These are phyloP conservation scores for Itoplectis maculator DNA, from an alignment of 2,888 invertebrate genomes.

Conservation along the genomic window DNA sequence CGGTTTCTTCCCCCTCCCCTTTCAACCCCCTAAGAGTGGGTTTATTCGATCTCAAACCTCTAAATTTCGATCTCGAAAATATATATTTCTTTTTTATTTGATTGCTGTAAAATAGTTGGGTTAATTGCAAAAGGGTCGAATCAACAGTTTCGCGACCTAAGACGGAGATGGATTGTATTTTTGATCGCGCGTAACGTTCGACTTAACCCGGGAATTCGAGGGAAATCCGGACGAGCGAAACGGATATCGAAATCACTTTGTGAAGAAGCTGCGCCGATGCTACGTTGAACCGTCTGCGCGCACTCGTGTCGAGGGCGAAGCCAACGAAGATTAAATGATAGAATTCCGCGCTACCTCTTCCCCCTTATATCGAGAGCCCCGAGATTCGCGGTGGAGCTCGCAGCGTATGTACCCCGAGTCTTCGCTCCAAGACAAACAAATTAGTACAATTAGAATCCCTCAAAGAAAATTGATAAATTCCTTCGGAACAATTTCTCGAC, in stretches of 20 bases:
- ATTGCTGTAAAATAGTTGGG: no score
- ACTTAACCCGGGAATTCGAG: no score
- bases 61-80: no score
- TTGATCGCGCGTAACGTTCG: no score
- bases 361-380: constrained; percentile 67
- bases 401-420: constrained; percentile 10
- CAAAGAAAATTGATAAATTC: constrained; percentile 85
- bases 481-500: constrained; percentile 84
- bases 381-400: constrained; percentile 55
- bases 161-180: no score
- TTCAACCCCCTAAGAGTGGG: no score
- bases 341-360: constrained; percentile 78
- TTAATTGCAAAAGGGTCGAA: no score
- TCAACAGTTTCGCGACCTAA: no score
- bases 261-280: background rate
- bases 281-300: background rate
- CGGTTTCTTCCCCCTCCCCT: no score
- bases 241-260: background rate
- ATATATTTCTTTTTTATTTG: no score
- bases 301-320: constrained; percentile 46
- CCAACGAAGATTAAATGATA: constrained; percentile 82
- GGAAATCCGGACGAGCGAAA: no score
- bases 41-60: no score
- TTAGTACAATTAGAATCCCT: constrained; percentile 85
- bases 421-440: constrained; percentile 81